Evolutionary conservation across 2,113 vertebrate genomes (phyloP).

Genomic region (Athene cunicularia): DNA sequence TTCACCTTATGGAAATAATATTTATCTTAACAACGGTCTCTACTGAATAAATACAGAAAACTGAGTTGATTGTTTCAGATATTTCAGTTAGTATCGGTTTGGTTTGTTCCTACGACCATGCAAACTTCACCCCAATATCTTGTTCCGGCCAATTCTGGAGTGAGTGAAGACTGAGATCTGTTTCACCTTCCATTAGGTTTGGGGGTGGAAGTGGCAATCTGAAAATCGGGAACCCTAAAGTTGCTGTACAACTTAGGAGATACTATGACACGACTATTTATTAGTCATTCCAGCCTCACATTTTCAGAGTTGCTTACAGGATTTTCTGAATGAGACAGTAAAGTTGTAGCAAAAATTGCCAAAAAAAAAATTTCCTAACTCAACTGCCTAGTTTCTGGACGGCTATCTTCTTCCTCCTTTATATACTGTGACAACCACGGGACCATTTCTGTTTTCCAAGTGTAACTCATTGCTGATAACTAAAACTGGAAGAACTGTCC

Average conservation of each 20-base stretch:
- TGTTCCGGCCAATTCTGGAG: neutral
- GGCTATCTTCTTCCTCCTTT: neutral
- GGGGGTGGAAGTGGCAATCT: neutral
- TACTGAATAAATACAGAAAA: neutral
- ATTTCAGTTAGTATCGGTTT: neutral
- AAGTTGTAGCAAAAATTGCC: neutral
- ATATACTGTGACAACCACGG: neutral
- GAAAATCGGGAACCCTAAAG: neutral
- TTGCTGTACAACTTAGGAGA: neutral
- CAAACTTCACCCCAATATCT: neutral
- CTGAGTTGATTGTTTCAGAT: neutral
- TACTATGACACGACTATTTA: neutral
- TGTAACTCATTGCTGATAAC: neutral
- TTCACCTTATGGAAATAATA: neutral
- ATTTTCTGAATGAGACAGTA: neutral
- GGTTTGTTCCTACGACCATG: neutral
- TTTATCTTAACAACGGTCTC: neutral
- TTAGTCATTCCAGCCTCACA: neutral
- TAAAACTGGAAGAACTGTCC: neutral
- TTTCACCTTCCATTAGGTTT: neutral
- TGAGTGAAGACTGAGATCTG: neutral
- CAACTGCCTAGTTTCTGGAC: neutral
- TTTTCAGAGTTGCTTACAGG: neutral
- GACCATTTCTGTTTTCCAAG: neutral
- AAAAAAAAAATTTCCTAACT: neutral